A percentile compares a stretch with the other conserved stretches of the same genome.
Evolutionary conservation across 2,888 invertebrate species (phyloP).

Genomic region (Drosophila antonietae): DNA sequence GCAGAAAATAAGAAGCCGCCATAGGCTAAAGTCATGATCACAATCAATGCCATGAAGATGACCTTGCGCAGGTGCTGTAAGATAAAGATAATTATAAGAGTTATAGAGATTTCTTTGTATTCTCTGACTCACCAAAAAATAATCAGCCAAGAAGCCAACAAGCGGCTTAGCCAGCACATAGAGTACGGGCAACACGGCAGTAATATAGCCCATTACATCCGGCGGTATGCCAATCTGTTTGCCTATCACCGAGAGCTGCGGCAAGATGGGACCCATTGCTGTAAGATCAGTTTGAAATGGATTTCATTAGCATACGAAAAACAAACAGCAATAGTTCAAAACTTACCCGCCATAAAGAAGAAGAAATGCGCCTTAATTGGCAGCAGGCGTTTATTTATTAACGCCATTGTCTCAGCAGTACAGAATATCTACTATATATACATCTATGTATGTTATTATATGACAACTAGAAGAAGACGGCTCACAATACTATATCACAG

Average conservation of each 20-base stretch:
- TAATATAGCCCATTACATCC: slow-evolving; percentile 91
- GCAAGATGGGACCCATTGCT: slow-evolving; percentile 93
- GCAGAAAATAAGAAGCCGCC: slow-evolving; percentile 90
- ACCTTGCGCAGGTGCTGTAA: slow-evolving; percentile 86
- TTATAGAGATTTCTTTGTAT: fast-evolving
- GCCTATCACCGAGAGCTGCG: slow-evolving; percentile 91
- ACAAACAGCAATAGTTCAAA: too few relatives aligned
- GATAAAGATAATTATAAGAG: neutral
- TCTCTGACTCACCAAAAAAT: slow-evolving; percentile 86
- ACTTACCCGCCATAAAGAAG: slow-evolving; percentile 94
- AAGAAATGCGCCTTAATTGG: slow-evolving; percentile 95
- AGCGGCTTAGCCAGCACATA: slow-evolving; percentile 91
- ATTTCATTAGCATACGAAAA: neutral
- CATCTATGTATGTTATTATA: neutral
- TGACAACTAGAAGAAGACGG: neutral
- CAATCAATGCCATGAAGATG: slow-evolving; percentile 89
- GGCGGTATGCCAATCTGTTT: slow-evolving; percentile 91
- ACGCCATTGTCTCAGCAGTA: slow-evolving; percentile 84
- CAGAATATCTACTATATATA: neutral
- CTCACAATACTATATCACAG: slow-evolving; percentile 64
- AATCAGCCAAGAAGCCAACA: slow-evolving; percentile 91
- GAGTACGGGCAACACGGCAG: slow-evolving; percentile 90
- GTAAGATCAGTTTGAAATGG: slow-evolving; percentile 69
- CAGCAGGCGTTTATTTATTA: slow-evolving; percentile 89
- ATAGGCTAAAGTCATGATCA: slow-evolving; percentile 88